Percentiles rank a stretch among this genome's conserved stretches.
These are phyloP conservation scores for Champsocephalus esox DNA, from an alignment of 2,797 vertebrate genomes.

Conservation along the genomic window DNA sequence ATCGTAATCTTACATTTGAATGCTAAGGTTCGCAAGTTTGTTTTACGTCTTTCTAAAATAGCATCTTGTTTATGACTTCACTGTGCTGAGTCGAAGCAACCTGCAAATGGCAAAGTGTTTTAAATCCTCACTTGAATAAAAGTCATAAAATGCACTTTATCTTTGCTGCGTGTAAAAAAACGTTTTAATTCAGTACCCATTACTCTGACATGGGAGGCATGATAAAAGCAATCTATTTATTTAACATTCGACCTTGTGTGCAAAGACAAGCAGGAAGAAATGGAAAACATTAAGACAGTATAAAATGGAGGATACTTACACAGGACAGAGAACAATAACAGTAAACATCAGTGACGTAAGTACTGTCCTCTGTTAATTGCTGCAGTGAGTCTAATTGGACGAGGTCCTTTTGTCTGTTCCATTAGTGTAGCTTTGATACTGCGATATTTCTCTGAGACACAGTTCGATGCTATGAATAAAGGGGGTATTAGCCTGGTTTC, in stretches of 20 bases:
- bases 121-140: conserved; percentile 13
- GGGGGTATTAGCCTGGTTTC: neutral
- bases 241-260: neutral
- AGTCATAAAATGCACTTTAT: neutral
- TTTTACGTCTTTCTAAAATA: conserved; percentile 31
- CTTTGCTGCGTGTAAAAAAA: neutral
- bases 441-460: neutral
- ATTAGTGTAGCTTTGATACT: neutral
- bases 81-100: conserved; percentile 1
- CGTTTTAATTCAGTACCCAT: neutral
- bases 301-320: conserved; percentile 9
- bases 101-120: conserved; percentile 17
- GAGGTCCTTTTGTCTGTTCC: conserved; percentile 9
- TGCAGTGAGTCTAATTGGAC: conserved; percentile 17
- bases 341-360: conserved; percentile 24
- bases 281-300: neutral
- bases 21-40: neutral
- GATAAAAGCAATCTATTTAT: neutral
- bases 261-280: neutral
- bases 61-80: conserved; percentile 20
- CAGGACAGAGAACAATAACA: conserved; percentile 1
- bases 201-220: neutral
- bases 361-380: conserved; percentile 13
- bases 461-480: conserved; percentile 8
- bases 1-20: neutral